Base-by-base conservation (phyloP, 2,888 invertebrate species). In the Venusia cambrica region DNA sequence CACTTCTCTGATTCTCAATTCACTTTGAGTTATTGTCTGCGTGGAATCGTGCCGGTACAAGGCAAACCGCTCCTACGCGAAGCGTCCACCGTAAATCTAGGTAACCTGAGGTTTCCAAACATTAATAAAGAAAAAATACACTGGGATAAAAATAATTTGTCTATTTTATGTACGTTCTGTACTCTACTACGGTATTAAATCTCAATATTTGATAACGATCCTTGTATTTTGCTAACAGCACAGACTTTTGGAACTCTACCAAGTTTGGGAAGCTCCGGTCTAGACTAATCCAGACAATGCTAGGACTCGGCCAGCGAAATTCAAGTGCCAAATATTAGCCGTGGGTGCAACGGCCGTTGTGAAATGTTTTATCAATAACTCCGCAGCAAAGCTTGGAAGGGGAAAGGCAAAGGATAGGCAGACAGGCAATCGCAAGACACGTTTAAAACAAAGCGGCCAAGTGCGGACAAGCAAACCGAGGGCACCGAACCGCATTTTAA, bases 41-140 rank as follows among this genome's bases (percentile, higher is more conserved):
- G 58, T 68, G 56, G 63, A 54, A 56, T 59, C 49, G 52, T 54
- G 22, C 18, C 19, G 55, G 61, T 62, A 65, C 83, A 80, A 85
- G 83, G 83, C 69, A 56, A 80, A 71, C 83, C 17, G 72, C 83
- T 78, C 84, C 85, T 73, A 84, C 84, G 75, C 81, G 56, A 54
- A 57, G 60, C 62, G 57, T 62, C 67, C 70, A 69, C 72, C 71
- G 69, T 75, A 73, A 68, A 63, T 46, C 38, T 34, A 38, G 43
- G n/a, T n/a, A n/a, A 38, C 38, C 31, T 20, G 31, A 3, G 31
- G 13, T 7, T 18, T 7, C 12, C 22, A 35, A 40, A 31, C 29
- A 24, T 22, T 19, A 2, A n/a, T 24, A 7, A 13, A n/a, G n/a
- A n/a, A n/a, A n/a, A n/a, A n/a, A n/a, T n/a, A n/a, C n/a, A n/a